Percentiles rank a stretch among this genome's conserved stretches.
Conservation (phyloP, 2,888 invertebrate genomes). For the Hyalella azteca region DNA sequence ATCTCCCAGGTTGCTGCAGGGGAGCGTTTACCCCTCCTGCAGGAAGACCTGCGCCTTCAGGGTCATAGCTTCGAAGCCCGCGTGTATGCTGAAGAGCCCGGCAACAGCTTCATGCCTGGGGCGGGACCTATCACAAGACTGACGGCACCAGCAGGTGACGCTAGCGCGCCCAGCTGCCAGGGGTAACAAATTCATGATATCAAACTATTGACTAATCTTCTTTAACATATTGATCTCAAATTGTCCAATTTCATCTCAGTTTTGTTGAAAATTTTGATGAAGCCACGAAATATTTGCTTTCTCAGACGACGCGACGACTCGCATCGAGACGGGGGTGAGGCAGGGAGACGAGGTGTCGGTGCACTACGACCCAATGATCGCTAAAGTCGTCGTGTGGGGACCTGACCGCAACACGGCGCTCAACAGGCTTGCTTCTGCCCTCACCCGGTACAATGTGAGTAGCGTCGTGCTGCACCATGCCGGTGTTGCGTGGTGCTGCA, state of each 20-base stretch:
- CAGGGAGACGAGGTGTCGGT: slow-evolving; percentile 96
- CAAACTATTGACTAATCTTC: too few species aligned
- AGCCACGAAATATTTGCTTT: too few species aligned
- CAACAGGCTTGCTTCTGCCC: slow-evolving; percentile 74
- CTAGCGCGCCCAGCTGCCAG: background rate
- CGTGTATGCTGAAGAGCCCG: slow-evolving; percentile 87
- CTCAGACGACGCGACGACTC: too few species aligned
- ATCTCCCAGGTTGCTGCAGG: slow-evolving; percentile 82
- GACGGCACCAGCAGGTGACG: slow-evolving; percentile 69
- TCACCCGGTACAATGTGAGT: slow-evolving; percentile 84
- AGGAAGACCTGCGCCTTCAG: slow-evolving; percentile 71
- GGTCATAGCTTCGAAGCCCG: slow-evolving; percentile 97
- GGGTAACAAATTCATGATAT: background rate
- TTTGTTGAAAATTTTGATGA: too few species aligned
- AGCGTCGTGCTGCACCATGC: too few species aligned
- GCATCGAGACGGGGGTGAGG: slow-evolving; percentile 69
- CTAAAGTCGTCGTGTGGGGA: slow-evolving; percentile 96
- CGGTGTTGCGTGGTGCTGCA: too few species aligned
- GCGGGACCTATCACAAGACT: slow-evolving; percentile 84
- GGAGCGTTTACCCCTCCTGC: slow-evolving; percentile 79
- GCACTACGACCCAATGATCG: slow-evolving; percentile 99
- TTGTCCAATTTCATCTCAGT: too few species aligned
- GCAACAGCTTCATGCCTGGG: slow-evolving; percentile 85
- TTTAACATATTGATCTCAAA: too few species aligned
- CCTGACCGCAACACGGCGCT: slow-evolving; percentile 81